Evolutionary conservation across 2,113 vertebrate species (phyloP).

Genomic region (Pelmatolapia mariae): DNA sequence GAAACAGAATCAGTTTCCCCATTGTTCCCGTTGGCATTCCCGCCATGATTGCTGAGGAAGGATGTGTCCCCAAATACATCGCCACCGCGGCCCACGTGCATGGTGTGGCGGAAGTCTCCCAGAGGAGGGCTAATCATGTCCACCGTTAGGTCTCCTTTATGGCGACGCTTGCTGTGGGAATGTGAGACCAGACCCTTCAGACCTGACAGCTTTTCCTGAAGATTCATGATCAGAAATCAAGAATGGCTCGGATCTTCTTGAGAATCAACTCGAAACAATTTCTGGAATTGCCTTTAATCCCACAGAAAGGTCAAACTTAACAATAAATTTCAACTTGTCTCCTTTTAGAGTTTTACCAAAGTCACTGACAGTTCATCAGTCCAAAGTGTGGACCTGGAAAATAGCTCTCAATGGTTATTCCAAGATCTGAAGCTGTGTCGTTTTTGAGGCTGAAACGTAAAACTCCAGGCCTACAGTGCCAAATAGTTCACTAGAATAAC

Average conservation of each 20-base stretch:
- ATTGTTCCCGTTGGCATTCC: conserved; percentile 49
- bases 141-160: conserved; percentile 79
- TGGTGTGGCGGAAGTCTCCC: conserved; percentile 96
- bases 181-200: conserved; percentile 85
- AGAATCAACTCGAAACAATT: neutral
- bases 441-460: neutral
- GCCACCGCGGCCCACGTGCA: conserved; percentile 93
- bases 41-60: conserved; percentile 92
- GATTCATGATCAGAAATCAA: conserved; percentile 75
- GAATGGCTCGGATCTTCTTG: neutral
- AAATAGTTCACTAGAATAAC: conserved; percentile 33
- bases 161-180: conserved; percentile 83
- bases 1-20: conserved; percentile 66
- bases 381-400: neutral
- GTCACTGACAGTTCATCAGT: neutral
- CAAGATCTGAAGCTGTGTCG: conserved; percentile 15
- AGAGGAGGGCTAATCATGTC: conserved; percentile 97
- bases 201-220: conserved; percentile 88
- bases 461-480: neutral
- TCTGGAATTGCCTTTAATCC: conserved; percentile 6
- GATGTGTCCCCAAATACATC: conserved; percentile 96
- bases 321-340: neutral
- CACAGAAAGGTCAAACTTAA: neutral
- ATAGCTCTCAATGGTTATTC: neutral
- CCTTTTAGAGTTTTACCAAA: neutral